A percentile compares a stretch with the other conserved stretches of the same genome.
Evolutionary conservation across 2,113 vertebrate genomes (phyloP).

Genomic region (Pterocles gutturalis): DNA sequence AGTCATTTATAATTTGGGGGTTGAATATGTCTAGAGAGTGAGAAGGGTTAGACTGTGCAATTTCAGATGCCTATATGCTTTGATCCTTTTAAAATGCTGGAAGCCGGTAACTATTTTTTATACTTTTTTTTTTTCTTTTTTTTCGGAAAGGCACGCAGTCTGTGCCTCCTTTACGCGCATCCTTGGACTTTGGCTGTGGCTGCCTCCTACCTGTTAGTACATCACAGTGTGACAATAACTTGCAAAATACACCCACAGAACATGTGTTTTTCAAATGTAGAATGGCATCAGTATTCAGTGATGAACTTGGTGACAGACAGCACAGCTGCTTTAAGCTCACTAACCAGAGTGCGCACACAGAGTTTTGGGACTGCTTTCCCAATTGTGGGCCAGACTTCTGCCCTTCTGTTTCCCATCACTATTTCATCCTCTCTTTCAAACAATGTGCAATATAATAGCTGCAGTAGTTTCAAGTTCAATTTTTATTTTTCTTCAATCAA

Average conservation of each 20-base stretch:
- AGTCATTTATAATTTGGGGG: neutral
- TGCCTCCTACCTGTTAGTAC: neutral
- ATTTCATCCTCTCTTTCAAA: neutral
- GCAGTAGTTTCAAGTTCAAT: neutral
- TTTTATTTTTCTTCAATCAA: neutral
- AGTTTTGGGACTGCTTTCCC: neutral
- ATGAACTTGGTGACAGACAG: neutral
- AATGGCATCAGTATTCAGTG: neutral
- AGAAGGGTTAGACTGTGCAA: neutral
- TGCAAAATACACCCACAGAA: neutral
- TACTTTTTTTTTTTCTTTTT: neutral
- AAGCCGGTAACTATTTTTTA: neutral
- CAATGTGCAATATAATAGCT: neutral
- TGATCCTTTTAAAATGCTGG: neutral
- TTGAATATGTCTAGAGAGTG: neutral
- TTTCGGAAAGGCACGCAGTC: neutral
- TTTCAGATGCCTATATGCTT: neutral
- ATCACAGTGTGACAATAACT: neutral
- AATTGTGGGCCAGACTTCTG: neutral
- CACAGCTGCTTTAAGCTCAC: neutral
- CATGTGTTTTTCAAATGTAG: neutral
- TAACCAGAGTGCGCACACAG: neutral
- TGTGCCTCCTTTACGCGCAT: fast-evolving
- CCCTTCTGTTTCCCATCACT: neutral
- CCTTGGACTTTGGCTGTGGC: neutral